Evolutionary conservation across 2,797 vertebrate genomes (phyloP).

Genomic region (Emys orbicularis): DNA sequence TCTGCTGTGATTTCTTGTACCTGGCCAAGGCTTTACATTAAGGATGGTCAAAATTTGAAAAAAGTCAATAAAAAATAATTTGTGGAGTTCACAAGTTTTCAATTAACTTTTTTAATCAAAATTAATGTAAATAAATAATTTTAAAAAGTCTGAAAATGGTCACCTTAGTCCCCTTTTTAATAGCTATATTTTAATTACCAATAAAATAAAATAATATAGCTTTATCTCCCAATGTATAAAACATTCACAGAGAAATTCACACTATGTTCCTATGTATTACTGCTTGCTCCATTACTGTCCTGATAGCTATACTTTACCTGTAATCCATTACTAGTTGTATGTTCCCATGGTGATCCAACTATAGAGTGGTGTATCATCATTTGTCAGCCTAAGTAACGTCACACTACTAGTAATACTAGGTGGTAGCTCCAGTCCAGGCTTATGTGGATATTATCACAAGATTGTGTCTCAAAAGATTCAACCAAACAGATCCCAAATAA

Average conservation of each 20-base stretch:
- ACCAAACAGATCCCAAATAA: background rate
- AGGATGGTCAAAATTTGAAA: background rate
- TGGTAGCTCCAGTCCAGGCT: background rate
- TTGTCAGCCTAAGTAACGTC: background rate
- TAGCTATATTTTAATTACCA: background rate
- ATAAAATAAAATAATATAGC: background rate
- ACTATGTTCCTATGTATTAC: background rate
- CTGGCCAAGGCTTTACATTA: background rate
- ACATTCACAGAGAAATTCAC: accelerated
- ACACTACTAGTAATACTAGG: background rate
- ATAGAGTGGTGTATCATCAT: background rate
- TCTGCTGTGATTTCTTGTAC: background rate
- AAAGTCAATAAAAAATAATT: background rate
- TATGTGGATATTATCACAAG: background rate
- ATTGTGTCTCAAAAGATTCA: background rate
- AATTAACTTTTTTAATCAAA: background rate
- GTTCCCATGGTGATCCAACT: background rate
- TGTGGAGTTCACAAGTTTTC: background rate
- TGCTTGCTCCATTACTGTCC: background rate
- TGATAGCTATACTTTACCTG: background rate
- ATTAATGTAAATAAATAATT: background rate
- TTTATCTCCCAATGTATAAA: accelerated
- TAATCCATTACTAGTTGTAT: background rate
- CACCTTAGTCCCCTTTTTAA: background rate
- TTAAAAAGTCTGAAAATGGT: background rate